Conservation (phyloP, 2,888 invertebrate species). For the Drosophila helvetica region DNA sequence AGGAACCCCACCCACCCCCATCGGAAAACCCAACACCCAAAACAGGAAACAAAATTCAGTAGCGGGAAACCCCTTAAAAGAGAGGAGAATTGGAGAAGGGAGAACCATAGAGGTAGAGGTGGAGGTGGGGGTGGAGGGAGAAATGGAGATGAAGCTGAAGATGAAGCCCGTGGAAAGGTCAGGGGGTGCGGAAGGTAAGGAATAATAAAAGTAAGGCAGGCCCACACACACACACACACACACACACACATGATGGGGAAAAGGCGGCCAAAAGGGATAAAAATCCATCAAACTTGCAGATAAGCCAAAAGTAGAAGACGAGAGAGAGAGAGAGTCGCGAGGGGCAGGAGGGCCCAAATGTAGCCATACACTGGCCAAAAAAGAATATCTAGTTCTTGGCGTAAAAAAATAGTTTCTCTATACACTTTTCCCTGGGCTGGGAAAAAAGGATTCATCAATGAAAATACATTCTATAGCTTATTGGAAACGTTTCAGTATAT, state of each 20-base stretch:
- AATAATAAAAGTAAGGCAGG: conserved; percentile 43
- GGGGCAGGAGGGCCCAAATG: neutral
- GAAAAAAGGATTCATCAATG: no score
- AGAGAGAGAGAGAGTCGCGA: conserved; percentile 10
- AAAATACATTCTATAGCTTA: neutral
- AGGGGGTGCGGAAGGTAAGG: conserved; percentile 19
- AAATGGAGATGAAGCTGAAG: conserved; percentile 8
- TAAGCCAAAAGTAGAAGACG: conserved; percentile 61
- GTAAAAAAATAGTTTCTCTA: neutral
- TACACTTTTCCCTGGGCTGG: no score
- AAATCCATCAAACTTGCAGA: conserved; percentile 79
- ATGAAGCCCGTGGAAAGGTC: conserved; percentile 5
- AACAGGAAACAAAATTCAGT: conserved; percentile 44
- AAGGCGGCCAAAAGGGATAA: conserved; percentile 64
- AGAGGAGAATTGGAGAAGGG: neutral
- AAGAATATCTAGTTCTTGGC: neutral
- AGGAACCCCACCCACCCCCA: neutral
- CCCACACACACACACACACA: conserved; percentile 13
- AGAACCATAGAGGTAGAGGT: no score
- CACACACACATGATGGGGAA: conserved; percentile 9
- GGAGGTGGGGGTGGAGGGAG: neutral
- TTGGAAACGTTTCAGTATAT: neutral
- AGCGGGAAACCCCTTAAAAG: neutral
- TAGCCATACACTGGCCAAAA: neutral
- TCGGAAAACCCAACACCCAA: conserved; percentile 13